phyloP scores from a whole-genome alignment of 2,888 invertebrate genomes.

The Napeogenes sylphis region DNA sequence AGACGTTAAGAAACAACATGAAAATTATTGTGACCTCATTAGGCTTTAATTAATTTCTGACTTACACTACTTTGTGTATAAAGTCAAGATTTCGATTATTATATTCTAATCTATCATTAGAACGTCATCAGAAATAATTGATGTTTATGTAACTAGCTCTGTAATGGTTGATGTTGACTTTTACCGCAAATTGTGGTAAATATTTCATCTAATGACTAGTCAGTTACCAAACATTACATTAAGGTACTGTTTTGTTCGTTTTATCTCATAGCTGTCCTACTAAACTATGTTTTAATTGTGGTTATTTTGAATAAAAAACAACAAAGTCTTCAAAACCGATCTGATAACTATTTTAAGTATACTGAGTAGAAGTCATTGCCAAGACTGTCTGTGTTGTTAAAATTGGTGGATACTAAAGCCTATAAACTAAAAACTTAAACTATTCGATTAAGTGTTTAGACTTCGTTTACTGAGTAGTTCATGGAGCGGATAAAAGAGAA shows the following conservation, averaged over 20 bases:
- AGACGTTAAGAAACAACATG: too few species aligned
- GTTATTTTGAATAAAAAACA: neutral
- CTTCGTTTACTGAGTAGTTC: constrained; percentile 22
- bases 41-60: constrained; percentile 11
- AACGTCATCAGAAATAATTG: constrained; percentile 30
- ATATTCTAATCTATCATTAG: constrained; percentile 26
- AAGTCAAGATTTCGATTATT: constrained; percentile 15
- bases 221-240: constrained; percentile 28
- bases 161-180: constrained; percentile 20
- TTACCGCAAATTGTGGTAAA: constrained; percentile 33
- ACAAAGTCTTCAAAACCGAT: too few species aligned
- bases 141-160: constrained; percentile 30
- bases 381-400: too few species aligned
- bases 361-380: neutral
- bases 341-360: neutral
- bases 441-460: constrained; percentile 21
- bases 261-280: neutral
- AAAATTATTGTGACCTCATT: neutral
- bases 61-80: constrained; percentile 3
- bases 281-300: too few species aligned
- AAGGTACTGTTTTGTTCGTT: constrained; percentile 7
- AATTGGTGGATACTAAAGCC: too few species aligned
- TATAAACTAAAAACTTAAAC: neutral
- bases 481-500: constrained; percentile 53
- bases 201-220: constrained; percentile 30